Evolutionary conservation across 1,140 invertebrate species (phyloP).

Genomic region (Tetraneura akinire): DNA sequence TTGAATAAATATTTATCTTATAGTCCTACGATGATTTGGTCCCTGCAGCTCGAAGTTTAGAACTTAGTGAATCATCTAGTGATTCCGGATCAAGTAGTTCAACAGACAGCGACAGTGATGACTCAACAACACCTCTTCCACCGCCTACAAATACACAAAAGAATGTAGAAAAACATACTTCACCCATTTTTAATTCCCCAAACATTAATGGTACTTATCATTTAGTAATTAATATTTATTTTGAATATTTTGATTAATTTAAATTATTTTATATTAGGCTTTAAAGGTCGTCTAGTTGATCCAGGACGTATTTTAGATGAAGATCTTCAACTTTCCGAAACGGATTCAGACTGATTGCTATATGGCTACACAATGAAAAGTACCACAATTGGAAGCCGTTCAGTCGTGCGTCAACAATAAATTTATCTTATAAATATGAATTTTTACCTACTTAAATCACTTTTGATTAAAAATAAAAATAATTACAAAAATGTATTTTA

Average conservation of each 20-base stretch:
- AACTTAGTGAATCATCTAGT: conserved; percentile 38
- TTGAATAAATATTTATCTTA: conserved; percentile 2
- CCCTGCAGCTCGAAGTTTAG: conserved; percentile 45
- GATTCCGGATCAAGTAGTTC: conserved; percentile 53
- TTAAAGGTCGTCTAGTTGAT: conserved; percentile 54
- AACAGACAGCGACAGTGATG: conserved; percentile 55
- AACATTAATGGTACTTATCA: conserved; percentile 53
- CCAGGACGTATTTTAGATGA: conserved; percentile 51
- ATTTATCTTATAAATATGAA: conserved; percentile 36
- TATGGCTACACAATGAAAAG: conserved; percentile 3
- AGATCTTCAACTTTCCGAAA: conserved; percentile 52
- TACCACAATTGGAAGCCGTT: conserved; percentile 39
- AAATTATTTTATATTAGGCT: conserved; percentile 32
- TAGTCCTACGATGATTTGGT: conserved; percentile 36
- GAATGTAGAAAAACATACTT: conserved; percentile 17
- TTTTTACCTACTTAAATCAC: conserved; percentile 49
- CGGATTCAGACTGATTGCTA: conserved; percentile 52
- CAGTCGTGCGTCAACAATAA: conserved; percentile 30
- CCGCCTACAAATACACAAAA: conserved; percentile 43
- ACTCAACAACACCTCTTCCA: conserved; percentile 50
- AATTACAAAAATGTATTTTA: conserved; percentile 50
- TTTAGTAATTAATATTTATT: neutral
- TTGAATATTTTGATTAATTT: neutral
- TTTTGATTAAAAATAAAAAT: conserved; percentile 44
- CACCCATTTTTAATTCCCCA: conserved; percentile 35